A percentile compares a stretch with the other conserved stretches of the same genome.
Conservation (phyloP, 2,113 vertebrate species). For the Mirounga angustirostris region DNA sequence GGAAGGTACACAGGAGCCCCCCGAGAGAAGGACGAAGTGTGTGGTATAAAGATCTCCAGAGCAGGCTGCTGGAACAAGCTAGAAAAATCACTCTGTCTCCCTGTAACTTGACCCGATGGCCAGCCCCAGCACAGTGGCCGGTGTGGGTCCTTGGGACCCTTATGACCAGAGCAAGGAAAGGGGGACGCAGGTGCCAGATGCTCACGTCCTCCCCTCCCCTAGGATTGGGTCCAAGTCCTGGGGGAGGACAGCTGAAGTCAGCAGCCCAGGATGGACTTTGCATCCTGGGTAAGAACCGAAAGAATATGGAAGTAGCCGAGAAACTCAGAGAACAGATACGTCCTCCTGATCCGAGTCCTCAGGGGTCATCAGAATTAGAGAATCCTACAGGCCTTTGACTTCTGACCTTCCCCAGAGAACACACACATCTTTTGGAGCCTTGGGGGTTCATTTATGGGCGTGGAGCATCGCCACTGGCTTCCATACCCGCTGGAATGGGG, state of each 20-base stretch:
- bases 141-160: not conserved
- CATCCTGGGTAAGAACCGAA: not conserved
- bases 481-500: not conserved
- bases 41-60: not conserved
- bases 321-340: not conserved
- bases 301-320: not conserved
- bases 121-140: not conserved
- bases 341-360: not conserved
- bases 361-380: not conserved
- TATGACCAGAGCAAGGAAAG: not conserved
- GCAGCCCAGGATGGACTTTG: not conserved
- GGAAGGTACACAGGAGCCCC: fast-evolving
- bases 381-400: not conserved
- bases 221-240: fast-evolving
- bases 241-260: not conserved
- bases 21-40: not conserved
- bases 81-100: not conserved
- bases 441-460: not conserved
- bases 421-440: not conserved
- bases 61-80: not conserved
- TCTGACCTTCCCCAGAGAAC: not conserved
- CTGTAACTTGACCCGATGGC: fast-evolving
- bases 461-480: not conserved
- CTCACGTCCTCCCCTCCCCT: not conserved
- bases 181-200: fast-evolving